These are phyloP conservation scores for Leucosticte australis DNA, from an alignment of 2,113 vertebrate species.

Conservation along the genomic window DNA sequence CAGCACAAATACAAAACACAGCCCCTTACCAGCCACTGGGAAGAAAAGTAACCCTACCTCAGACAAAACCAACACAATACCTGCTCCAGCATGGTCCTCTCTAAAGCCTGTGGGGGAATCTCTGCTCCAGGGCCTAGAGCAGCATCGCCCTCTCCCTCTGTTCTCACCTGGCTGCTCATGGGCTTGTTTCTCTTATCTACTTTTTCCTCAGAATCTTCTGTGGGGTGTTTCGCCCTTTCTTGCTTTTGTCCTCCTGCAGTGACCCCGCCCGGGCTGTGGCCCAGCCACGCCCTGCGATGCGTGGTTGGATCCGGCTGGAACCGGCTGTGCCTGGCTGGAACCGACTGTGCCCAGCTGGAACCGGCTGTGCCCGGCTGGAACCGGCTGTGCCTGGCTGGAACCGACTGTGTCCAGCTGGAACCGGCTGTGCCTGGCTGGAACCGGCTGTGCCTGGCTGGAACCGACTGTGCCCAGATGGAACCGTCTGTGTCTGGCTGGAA, in stretches of 20 bases:
- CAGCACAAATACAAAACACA: not conserved
- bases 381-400: too few relatives aligned
- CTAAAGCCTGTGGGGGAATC: not conserved
- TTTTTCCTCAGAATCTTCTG: not conserved
- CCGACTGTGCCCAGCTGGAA: too few relatives aligned
- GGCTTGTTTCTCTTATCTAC: not conserved
- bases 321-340: too few relatives aligned
- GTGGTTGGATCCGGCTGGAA: rapidly evolving
- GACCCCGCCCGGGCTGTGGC: rapidly evolving
- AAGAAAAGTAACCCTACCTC: not conserved
- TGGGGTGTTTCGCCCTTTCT: not conserved
- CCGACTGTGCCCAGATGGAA: too few relatives aligned
- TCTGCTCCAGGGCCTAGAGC: not conserved
- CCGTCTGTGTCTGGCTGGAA: rapidly evolving
- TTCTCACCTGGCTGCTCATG: not conserved
- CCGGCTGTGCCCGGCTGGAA: too few relatives aligned
- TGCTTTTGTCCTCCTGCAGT: rapidly evolving
- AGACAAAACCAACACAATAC: not conserved
- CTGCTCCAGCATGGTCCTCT: not conserved
- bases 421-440: too few relatives aligned
- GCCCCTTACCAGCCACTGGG: not conserved
- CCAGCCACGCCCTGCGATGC: rapidly evolving
- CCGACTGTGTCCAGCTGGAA: too few relatives aligned
- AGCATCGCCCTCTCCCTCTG: not conserved
- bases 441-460: too few relatives aligned